Conservation (phyloP, 2,888 invertebrate genomes). For the Macrosiphum euphorbiae region DNA sequence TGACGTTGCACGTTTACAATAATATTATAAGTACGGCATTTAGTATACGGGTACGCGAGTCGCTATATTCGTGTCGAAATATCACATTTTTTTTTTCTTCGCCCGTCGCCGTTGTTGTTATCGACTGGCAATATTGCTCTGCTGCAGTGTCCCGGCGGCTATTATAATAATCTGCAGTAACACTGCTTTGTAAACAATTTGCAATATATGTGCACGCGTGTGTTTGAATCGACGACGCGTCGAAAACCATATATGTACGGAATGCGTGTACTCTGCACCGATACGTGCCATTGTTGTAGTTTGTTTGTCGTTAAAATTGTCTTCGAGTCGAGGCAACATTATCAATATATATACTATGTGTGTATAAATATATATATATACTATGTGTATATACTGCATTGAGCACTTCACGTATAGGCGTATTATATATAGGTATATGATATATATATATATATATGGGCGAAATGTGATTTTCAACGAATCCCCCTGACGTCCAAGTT, state of each 20-base stretch:
- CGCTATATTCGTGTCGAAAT: neutral
- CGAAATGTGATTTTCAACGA: slow-evolving; percentile 17
- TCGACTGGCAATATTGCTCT: neutral
- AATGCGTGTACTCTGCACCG: slow-evolving; percentile 53
- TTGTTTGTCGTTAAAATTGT: slow-evolving; percentile 49
- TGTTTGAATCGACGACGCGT: slow-evolving; percentile 44
- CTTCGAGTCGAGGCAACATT: slow-evolving; percentile 40
- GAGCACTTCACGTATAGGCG: neutral
- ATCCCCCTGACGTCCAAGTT: neutral
- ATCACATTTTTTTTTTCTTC: neutral
- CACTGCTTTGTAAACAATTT: slow-evolving; percentile 51
- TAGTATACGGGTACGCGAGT: neutral
- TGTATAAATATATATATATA: neutral
- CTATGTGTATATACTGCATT: neutral
- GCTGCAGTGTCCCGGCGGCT: neutral
- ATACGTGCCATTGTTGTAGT: slow-evolving; percentile 59
- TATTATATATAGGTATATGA: neutral
- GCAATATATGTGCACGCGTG: slow-evolving; percentile 8
- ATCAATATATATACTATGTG: slow-evolving; percentile 33
- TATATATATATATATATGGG: neutral
- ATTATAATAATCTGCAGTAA: slow-evolving; percentile 8
- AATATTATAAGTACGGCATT: neutral
- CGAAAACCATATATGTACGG: slow-evolving; percentile 51
- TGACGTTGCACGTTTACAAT: neutral
- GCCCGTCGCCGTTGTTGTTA: neutral